phyloP scores from a whole-genome alignment of 1,140 invertebrate genomes.

The Uloborus diversus region DNA sequence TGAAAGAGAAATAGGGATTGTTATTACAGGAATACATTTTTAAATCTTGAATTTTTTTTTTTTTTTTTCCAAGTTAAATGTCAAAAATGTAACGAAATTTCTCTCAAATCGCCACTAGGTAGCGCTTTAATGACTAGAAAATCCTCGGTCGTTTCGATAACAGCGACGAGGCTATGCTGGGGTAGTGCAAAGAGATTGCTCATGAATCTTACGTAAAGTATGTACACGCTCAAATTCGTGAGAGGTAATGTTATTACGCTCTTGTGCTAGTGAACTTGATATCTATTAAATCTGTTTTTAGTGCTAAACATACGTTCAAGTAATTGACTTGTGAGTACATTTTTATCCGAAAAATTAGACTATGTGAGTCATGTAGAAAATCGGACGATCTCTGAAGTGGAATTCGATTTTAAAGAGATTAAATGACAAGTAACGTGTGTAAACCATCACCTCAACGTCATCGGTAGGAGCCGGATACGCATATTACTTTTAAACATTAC shows the following conservation, averaged over 20 bases:
- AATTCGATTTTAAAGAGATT: conserved; percentile 1
- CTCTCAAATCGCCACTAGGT: neutral
- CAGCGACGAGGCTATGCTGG: conserved; percentile 18
- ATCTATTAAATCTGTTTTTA: conserved; percentile 14
- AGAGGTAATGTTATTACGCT: conserved; percentile 8
- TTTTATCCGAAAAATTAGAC: conserved; percentile 9
- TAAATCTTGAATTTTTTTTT: no score
- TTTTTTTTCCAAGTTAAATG: no score
- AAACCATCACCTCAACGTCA: conserved; percentile 37
- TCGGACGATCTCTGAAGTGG: neutral
- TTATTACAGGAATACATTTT: no score
- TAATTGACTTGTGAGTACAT: neutral
- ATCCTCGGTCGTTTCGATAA: neutral
- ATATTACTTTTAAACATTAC: neutral
- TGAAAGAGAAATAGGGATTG: no score
- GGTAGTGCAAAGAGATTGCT: conserved; percentile 2
- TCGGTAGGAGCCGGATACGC: conserved; percentile 4
- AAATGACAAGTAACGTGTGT: conserved; percentile 29
- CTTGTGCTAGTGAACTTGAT: conserved; percentile 28
- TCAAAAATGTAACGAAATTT: no score
- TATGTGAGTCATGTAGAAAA: conserved; percentile 26
- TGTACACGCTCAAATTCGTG: conserved; percentile 15
- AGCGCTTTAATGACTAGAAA: neutral
- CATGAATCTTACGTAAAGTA: conserved; percentile 43
- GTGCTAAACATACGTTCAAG: neutral